Base-by-base conservation (phyloP, 2,113 vertebrate species). In the Neodontobutis hainanensis region DNA sequence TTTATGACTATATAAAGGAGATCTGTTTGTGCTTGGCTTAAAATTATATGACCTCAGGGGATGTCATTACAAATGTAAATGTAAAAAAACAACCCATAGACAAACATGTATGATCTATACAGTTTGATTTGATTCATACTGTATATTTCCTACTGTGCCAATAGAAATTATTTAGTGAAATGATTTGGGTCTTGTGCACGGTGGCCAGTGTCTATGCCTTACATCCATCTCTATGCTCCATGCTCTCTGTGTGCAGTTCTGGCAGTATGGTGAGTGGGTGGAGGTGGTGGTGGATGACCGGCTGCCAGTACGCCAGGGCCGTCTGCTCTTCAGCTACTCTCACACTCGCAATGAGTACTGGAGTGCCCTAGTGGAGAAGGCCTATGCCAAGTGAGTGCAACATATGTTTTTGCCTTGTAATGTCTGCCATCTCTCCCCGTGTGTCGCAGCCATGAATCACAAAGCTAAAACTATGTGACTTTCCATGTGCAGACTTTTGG, bases 231-330 rank as follows among this genome's bases (percentile, higher is more conserved):
- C n/a, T n/a, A n/a, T n/a, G n/a, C n/a, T n/a, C n/a, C 49, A 11
- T 15, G 49, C 56, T 68, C 53, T 76, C 65, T 35, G 74, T 68
- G 42, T 75, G 58, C 69, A 94, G 93, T 93, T 94, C 91, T 94
- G 93, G 93, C 93, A 94, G 90, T 94, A 94, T 84, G 93, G 94
- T 64, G 90, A 91, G 83, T 94, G 94, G 94, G 88, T 93, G 84
- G 93, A 94, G 77, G 94, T 94, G 82, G 92, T 94, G 48, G 89
- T 94, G 68, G 93, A 94, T 75, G 93, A 94, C 88, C 83, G 70
- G 78, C 92, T 94, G 78, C 93, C 94, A 35, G 90, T 92, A 50
- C 87, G 86, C 43, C 69, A 86, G 38, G 89, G 89, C 75, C 90
- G 87, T 70, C 91, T 94, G 85, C 88, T 94, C 75, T 94, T 93